A percentile compares a stretch with the other conserved stretches of the same genome.
phyloP scores from a whole-genome alignment of 2,113 vertebrate genomes.

The rat (Rattus norvegicus) region GRCr8 NC_086019.1:107979501-107980000 shows the following conservation, averaged over 20 bases:
- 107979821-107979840: not conserved
- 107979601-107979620: constrained; percentile 62
- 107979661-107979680: rapidly evolving
- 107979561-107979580: constrained; percentile 62
- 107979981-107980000: not conserved
- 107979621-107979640: constrained; percentile 55
- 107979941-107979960: not conserved
- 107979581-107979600: constrained; percentile 48
- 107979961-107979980: not conserved
- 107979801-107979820: not conserved
- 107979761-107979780: not conserved
- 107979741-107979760: not conserved
- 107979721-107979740: not conserved
- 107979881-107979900: not conserved
- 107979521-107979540: not conserved
- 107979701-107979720: not conserved
- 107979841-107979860: not conserved
- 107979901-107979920: not conserved
- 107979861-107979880: not conserved
- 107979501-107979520: not conserved
- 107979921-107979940: not conserved
- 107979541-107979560: not conserved
- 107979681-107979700: not conserved
- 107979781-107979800: not conserved
- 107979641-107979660: constrained; percentile 76